Base-by-base conservation (phyloP, 2,888 invertebrate genomes). In the Oscheius sp. region DNA sequence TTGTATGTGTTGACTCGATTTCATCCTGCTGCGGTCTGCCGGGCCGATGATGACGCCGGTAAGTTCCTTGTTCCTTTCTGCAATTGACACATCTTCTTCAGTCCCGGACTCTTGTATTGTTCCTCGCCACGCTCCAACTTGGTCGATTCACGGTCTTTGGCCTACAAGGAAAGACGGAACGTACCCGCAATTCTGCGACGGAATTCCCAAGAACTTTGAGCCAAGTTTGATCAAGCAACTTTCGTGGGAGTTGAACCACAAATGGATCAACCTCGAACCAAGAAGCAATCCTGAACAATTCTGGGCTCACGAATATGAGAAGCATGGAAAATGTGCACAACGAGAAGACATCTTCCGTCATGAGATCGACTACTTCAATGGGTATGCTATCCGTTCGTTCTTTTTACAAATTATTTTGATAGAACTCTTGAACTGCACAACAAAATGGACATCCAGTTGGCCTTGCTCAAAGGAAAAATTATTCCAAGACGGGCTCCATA, bases 261-360 rank as follows among this genome's bases (percentile, higher is more conserved):
- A 74, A 1, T 83, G 83, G 83, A 81, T 81, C 9, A 83, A 83
- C 56, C 56, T 81, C 25, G 77, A 69, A 43, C 75, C 77, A 1
- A 64, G 41, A 13, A 79, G 80, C 61, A 55, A 56, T 2, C 72
- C 71, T 13, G 55, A 61, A 21, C 75, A 75, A 0, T 80, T 83
- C 66, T 83, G 83, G 83, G 81, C 80, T 41, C 83, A 83, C 73
- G 83, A 83, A 58, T 83, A 76, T 18, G 81, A 83, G n/a, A 83
- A 83, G 63, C 83, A 83, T 66, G 83, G 83, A 23, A 83, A 81
- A 1, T 83, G 83, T 72, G 76, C 76, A n/a, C 76, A 80, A 55
- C 74, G 72, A 7, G 75, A 78, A 27, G 58, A 55, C 52, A 18
- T 43, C 1, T 72, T 78, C 52, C 70, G 73, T n/a, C 69, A 76